These are phyloP conservation scores for Theonella swinhoei DNA, from an alignment of 37 sponge, comb jelly and placozoan genomes.

Conservation along the genomic window DNA sequence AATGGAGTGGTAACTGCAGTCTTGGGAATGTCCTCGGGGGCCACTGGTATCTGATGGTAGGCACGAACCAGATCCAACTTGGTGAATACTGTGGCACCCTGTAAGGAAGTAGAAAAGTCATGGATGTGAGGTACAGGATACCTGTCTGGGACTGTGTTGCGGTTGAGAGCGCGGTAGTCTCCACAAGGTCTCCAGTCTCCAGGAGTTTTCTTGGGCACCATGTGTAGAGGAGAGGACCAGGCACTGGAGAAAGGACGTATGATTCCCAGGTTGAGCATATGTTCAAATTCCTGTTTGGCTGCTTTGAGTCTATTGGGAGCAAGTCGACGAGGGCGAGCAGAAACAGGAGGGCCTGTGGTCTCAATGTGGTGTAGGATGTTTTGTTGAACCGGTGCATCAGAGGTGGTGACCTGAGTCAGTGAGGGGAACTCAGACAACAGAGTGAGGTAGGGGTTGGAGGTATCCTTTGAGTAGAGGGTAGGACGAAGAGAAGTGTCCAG, in stretches of 20 bases:
- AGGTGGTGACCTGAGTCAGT: slow-evolving; percentile 25
- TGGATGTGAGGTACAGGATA: slow-evolving; percentile 60
- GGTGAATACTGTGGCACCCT: slow-evolving; percentile 2
- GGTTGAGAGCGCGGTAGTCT: slow-evolving; percentile 77
- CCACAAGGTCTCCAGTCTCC: slow-evolving; percentile 80
- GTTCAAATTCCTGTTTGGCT: slow-evolving; percentile 67
- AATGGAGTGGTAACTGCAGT: slow-evolving; percentile 58
- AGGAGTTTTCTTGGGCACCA: slow-evolving; percentile 68
- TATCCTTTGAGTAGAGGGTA: slow-evolving; percentile 6
- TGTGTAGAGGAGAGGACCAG: slow-evolving; percentile 76
- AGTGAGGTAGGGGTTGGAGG: slow-evolving; percentile 25
- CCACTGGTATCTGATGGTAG: not conserved
- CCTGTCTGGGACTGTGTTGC: slow-evolving; percentile 49
- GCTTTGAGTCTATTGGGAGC: slow-evolving; percentile 61
- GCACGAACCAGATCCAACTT: slow-evolving; percentile 8
- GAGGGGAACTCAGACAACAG: slow-evolving; percentile 53
- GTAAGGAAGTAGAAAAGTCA: slow-evolving; percentile 4
- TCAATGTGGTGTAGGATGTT: slow-evolving; percentile 59
- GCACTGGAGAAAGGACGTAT: slow-evolving; percentile 65
- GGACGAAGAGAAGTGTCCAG: slow-evolving; percentile 4
- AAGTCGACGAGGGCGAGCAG: slow-evolving; percentile 62
- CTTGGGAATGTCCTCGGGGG: slow-evolving; percentile 42
- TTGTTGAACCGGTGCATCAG: slow-evolving; percentile 47
- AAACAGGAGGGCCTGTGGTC: slow-evolving; percentile 67
- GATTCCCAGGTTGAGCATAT: slow-evolving; percentile 77